These are phyloP conservation scores for Chiroxiphia lanceolata DNA, from an alignment of 2,797 vertebrate genomes.

Conservation along the genomic window DNA sequence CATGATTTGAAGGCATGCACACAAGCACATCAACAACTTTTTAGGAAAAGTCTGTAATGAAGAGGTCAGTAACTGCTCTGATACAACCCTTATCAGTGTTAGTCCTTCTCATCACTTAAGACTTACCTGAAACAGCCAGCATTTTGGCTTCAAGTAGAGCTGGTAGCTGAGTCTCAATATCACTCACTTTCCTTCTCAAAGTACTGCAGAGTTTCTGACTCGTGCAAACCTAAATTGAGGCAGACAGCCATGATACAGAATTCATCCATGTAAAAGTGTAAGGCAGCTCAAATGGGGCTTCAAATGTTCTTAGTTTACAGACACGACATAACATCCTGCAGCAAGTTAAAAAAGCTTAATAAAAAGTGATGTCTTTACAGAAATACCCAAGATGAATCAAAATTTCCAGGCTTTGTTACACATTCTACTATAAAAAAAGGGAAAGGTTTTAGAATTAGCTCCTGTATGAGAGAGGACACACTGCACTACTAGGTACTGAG, in stretches of 20 bases:
- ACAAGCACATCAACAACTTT: not conserved
- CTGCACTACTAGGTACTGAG: not conserved
- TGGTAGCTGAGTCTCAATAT: conserved; percentile 86
- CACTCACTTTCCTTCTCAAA: conserved; percentile 84
- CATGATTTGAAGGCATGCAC: not conserved
- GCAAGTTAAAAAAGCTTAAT: conserved; percentile 31
- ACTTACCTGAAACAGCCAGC: conserved; percentile 87
- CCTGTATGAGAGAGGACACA: not conserved
- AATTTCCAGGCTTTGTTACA: not conserved
- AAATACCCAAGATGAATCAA: not conserved
- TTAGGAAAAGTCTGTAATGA: not conserved
- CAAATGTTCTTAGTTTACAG: conserved; percentile 41
- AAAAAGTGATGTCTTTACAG: conserved; percentile 27
- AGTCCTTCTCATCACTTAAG: not conserved
- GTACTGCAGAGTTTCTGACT: conserved; percentile 85
- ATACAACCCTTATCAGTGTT: not conserved
- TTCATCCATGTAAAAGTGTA: conserved; percentile 45
- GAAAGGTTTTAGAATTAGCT: not conserved
- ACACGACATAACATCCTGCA: conserved; percentile 45
- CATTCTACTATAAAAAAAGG: not conserved
- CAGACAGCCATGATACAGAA: conserved; percentile 29
- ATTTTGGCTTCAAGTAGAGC: conserved; percentile 87
- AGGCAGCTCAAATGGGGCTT: conserved; percentile 39
- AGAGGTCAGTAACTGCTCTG: not conserved
- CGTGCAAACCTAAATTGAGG: conserved; percentile 82